Evolutionary conservation across 1,140 invertebrate species (phyloP).

Genomic region (Camponotus pennsylvanicus): DNA sequence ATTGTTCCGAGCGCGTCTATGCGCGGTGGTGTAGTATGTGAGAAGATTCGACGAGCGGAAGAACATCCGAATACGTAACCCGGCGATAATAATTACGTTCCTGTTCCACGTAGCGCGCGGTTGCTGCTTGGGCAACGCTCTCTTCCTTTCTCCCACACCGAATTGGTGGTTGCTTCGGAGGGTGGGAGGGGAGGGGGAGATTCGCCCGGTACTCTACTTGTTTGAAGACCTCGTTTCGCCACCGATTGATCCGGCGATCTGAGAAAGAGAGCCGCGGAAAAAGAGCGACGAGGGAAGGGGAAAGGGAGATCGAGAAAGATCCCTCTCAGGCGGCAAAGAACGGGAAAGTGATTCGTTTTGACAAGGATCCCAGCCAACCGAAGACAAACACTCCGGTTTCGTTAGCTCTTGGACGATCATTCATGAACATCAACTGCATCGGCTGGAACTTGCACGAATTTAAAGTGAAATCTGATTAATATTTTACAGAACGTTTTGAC

Average conservation of each 20-base stretch:
- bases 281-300: background rate
- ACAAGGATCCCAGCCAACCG: constrained; percentile 16
- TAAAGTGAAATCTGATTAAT: background rate
- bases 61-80: constrained; percentile 84
- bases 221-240: constrained; percentile 61
- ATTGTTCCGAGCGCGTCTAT: constrained; percentile 80
- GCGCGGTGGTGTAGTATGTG: constrained; percentile 79
- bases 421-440: background rate
- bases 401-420: background rate
- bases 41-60: constrained; percentile 81
- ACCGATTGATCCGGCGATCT: constrained; percentile 60
- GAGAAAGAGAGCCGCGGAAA: constrained; percentile 34
- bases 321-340: background rate
- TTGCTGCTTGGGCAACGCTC: constrained; percentile 64
- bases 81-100: constrained; percentile 81
- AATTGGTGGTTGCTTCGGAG: background rate
- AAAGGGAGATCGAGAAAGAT: background rate
- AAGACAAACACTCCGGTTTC: constrained; percentile 12
- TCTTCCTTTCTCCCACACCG: constrained; percentile 57
- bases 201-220: constrained; percentile 56
- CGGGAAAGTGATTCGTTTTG: constrained; percentile 16
- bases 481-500: too few relatives aligned
- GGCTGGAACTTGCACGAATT: background rate
- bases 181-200: background rate
- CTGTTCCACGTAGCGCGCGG: constrained; percentile 65